phyloP scores from a whole-genome alignment of 2,888 invertebrate species.

The Drosophila borealis region DNA sequence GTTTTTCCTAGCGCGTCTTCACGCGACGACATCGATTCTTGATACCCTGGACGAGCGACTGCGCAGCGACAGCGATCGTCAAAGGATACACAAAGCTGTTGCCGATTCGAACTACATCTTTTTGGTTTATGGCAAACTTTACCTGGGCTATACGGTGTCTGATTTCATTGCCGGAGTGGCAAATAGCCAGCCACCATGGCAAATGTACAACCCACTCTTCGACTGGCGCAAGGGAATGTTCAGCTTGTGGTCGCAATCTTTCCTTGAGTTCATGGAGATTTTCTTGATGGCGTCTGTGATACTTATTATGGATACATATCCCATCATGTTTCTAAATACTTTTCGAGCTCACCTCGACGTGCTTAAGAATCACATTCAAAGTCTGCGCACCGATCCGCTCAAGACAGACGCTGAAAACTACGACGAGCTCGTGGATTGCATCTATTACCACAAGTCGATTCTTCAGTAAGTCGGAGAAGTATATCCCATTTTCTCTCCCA shows the following conservation, averaged over 20 bases:
- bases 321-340: conserved; percentile 31
- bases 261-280: conserved; percentile 36
- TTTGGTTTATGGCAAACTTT: conserved; percentile 25
- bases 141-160: conserved; percentile 19
- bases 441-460: conserved; percentile 45
- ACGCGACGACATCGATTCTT: conserved; percentile 20
- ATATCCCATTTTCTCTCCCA: no score
- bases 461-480: conserved; percentile 15
- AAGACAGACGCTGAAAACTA: conserved; percentile 35
- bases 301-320: conserved; percentile 28
- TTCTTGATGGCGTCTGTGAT: background rate
- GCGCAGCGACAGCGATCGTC: conserved; percentile 20
- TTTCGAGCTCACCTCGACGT: conserved; percentile 40
- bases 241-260: conserved; percentile 26
- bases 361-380: conserved; percentile 41
- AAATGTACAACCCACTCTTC: conserved; percentile 45
- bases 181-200: conserved; percentile 35
- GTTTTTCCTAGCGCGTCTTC: conserved; percentile 17
- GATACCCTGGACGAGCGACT: conserved; percentile 36
- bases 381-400: conserved; percentile 31
- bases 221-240: conserved; percentile 42
- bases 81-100: conserved; percentile 32
- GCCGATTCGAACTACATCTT: conserved; percentile 37
- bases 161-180: conserved; percentile 18
- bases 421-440: conserved; percentile 34